A percentile compares a stretch with the other conserved stretches of the same genome.
Evolutionary conservation across 2,113 vertebrate species (phyloP).

Genomic region (Thamnaconus septentrionalis): DNA sequence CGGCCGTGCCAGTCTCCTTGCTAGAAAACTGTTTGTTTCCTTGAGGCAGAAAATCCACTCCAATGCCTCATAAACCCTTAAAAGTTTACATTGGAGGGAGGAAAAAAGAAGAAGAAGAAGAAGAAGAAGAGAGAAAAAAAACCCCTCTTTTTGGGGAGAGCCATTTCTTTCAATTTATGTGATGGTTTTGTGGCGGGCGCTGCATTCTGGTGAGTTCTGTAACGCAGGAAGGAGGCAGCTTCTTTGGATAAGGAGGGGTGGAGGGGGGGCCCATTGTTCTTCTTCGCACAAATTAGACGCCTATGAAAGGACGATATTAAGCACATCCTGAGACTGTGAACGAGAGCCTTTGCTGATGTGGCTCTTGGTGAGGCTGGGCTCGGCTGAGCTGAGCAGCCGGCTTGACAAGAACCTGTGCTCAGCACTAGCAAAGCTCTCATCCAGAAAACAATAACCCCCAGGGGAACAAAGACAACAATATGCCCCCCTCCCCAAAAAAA

Average conservation of each 20-base stretch:
- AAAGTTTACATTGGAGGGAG: slow-evolving; percentile 39
- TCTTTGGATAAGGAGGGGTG: slow-evolving; percentile 28
- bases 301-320: slow-evolving; percentile 58
- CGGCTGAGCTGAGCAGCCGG: slow-evolving; percentile 61
- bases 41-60: slow-evolving; percentile 44
- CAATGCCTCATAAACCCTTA: slow-evolving; percentile 43
- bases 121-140: not conserved
- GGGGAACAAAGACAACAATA: slow-evolving; percentile 76
- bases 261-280: slow-evolving; percentile 2
- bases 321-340: slow-evolving; percentile 60
- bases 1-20: slow-evolving; percentile 38
- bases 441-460: slow-evolving; percentile 77
- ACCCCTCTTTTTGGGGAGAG: slow-evolving; percentile 25
- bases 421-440: slow-evolving; percentile 80
- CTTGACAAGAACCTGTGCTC: slow-evolving; percentile 77
- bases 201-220: slow-evolving; percentile 34
- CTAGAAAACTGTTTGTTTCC: slow-evolving; percentile 56
- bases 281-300: slow-evolving; percentile 52
- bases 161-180: slow-evolving; percentile 61
- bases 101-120: too few species aligned
- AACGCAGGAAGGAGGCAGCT: slow-evolving; percentile 42
- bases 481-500: slow-evolving; percentile 63
- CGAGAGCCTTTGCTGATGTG: slow-evolving; percentile 67
- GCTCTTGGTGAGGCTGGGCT: slow-evolving; percentile 58
- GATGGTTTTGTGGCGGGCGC: slow-evolving; percentile 42